A percentile compares a stretch with the other conserved stretches of the same genome.
phyloP scores from a whole-genome alignment of 2,113 vertebrate genomes.

The Heptranchias perlo region DNA sequence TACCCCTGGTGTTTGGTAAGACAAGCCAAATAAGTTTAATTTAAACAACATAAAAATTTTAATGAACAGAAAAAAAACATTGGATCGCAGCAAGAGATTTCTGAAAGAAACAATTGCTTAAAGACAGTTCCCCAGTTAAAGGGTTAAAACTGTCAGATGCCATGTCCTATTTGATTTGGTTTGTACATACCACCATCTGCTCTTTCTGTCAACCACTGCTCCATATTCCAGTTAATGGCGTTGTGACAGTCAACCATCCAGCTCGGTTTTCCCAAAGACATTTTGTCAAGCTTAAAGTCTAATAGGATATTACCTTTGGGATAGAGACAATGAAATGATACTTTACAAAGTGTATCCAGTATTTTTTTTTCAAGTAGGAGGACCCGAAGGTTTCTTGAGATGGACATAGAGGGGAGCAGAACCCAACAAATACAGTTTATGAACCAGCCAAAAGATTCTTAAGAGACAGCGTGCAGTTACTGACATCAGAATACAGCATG shows the following conservation, averaged over 20 bases:
- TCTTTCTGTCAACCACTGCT: not conserved
- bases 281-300: not conserved
- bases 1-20: not conserved
- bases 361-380: not conserved
- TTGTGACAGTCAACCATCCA: not conserved
- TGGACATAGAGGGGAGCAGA: not conserved
- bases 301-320: not conserved
- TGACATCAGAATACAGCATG: not conserved
- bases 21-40: not conserved
- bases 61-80: not conserved
- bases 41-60: not conserved
- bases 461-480: not conserved
- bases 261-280: not conserved
- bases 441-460: not conserved
- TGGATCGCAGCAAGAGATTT: not conserved
- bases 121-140: not conserved
- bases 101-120: not conserved
- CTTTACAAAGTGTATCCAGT: not conserved
- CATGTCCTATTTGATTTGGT: not conserved
- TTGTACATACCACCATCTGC: not conserved
- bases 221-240: not conserved
- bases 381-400: not conserved
- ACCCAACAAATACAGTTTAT: not conserved
- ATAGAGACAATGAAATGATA: not conserved
- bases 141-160: not conserved